These are phyloP conservation scores for Enteromius viviparus DNA, from an alignment of 2,797 vertebrate species.

Conservation along the genomic window DNA sequence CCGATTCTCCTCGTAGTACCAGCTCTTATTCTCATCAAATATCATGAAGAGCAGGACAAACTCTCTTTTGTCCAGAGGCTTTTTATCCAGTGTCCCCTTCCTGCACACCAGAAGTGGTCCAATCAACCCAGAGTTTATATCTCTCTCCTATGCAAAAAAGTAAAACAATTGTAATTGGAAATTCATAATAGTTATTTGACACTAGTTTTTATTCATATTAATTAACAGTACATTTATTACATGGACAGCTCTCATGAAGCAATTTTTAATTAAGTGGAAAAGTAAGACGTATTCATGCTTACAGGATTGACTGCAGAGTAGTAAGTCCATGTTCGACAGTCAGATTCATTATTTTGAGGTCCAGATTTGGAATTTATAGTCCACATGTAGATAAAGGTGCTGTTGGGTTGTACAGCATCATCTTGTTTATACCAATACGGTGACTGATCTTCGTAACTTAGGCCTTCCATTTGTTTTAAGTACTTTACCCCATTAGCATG, in stretches of 20 bases:
- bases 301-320: constrained; percentile 92
- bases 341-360: constrained; percentile 76
- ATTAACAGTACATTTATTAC: not conserved
- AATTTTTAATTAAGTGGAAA: not conserved
- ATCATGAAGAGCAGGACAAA: constrained; percentile 92
- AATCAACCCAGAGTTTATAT: constrained; percentile 91
- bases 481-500: constrained; percentile 93
- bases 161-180: constrained; percentile 6
- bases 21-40: constrained; percentile 95
- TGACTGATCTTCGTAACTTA: constrained; percentile 88
- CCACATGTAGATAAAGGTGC: constrained; percentile 89
- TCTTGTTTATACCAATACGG: constrained; percentile 86
- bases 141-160: constrained; percentile 82
- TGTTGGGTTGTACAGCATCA: constrained; percentile 82
- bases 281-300: constrained; percentile 63
- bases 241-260: not conserved
- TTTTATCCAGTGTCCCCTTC: constrained; percentile 77
- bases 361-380: constrained; percentile 77
- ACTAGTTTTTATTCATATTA: not conserved
- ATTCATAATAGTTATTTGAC: not conserved
- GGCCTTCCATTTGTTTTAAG: constrained; percentile 92
- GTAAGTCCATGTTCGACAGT: constrained; percentile 91
- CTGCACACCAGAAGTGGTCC: constrained; percentile 91
- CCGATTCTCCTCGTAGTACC: constrained; percentile 84
- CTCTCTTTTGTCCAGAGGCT: constrained; percentile 71